Evolutionary conservation across 2,797 vertebrate species (phyloP).

Genomic region (Tauraco hartlaubi): DNA sequence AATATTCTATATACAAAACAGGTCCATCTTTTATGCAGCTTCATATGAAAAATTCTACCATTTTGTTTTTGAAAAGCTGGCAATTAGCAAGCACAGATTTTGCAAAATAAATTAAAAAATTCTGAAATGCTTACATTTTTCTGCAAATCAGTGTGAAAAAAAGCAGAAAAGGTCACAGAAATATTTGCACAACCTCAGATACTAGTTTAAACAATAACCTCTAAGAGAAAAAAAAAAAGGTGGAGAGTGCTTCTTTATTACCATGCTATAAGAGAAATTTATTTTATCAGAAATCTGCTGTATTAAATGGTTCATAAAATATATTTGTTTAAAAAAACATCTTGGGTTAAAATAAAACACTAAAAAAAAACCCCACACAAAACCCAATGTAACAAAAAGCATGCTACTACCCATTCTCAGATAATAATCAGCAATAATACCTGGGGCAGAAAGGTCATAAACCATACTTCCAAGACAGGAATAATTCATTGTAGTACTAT

Average conservation of each 20-base stretch:
- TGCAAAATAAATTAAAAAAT: background rate
- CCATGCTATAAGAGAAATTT: background rate
- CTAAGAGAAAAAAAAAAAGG: background rate
- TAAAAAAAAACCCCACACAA: background rate
- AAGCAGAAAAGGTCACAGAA: background rate
- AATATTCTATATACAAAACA: constrained; percentile 95
- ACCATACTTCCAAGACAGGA: constrained; percentile 67
- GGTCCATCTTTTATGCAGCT: constrained; percentile 94
- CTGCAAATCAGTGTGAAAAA: background rate
- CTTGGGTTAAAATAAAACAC: background rate
- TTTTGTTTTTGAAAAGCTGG: constrained; percentile 58
- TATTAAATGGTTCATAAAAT: constrained; percentile 16
- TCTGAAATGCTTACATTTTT: background rate
- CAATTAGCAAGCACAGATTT: constrained; percentile 27
- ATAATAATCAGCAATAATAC: constrained; percentile 79
- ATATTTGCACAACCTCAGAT: background rate
- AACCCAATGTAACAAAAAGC: constrained; percentile 47
- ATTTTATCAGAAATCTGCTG: background rate
- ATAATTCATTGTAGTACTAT: constrained; percentile 75
- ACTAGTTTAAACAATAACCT: background rate
- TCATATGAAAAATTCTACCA: constrained; percentile 85
- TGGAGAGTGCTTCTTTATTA: background rate
- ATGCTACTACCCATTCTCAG: constrained; percentile 52
- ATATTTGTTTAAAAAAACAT: constrained; percentile 45
- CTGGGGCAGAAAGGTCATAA: constrained; percentile 74